Evolutionary conservation across 2,888 invertebrate species (phyloP), one percentile per base, ranked within the genome.

Genomic region (Spodoptera picta): DNA sequence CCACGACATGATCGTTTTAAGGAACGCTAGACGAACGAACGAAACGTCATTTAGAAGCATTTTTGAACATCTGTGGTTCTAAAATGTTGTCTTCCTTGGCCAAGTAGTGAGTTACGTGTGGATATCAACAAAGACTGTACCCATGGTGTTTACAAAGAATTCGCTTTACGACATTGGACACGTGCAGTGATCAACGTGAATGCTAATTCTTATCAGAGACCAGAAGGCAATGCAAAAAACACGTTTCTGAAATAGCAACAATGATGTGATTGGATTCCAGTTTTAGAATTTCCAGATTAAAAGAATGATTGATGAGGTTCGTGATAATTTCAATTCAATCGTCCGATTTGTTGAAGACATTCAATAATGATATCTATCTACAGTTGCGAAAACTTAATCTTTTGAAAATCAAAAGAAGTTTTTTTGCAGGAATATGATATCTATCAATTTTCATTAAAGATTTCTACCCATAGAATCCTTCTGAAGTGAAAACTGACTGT

Each of bases 131-230:
- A 45, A 51, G 60, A 48, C 56, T 69, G 50, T 54, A 42, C 7
- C 7, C 2, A 36, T 59, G 36, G 19, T 36, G 73, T 77, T 79
- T 78, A 73, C 65, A 79, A 12, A 60, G 49, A 55, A 60, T 65
- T 60, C 60, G 69, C 67, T 80, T 78, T 65, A 67, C 62, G 75
- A 78, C 55, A 53, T 44, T 14, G 60, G 46, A 74, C 86, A 87
- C 86, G 83, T 85, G 85, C 66, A 49, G 10, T 48, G 53, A 54
- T 52, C 78, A 79, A 84, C 81, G 84, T 82, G 83, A 82, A 75
- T 67, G 71, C 73, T 68, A 79, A 74, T 68, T 75, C 69, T 78
- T 82, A 82, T 81, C 80, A 71, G 57, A 69, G 57, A 27, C 43
- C 45, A 61, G 62, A 64, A 56, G 45, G 49, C 48, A 63, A 53